Evolutionary conservation across 2,888 invertebrate genomes (phyloP), one percentile per base, ranked within the genome.

Genomic region (Rhagium mordax): DNA sequence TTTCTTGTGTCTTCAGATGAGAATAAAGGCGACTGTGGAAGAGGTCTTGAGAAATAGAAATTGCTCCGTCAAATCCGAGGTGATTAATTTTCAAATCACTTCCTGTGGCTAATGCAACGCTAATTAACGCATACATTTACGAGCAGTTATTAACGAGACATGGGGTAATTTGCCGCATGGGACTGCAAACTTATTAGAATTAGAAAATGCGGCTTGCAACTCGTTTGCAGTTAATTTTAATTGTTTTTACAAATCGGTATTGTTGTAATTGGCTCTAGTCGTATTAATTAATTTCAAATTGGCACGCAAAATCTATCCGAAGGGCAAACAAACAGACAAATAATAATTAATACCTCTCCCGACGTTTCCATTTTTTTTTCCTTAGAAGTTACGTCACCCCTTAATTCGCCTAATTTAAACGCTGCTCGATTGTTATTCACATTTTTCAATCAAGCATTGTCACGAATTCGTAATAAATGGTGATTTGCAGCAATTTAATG

Each of bases 401-500:
- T 18, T 18, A 16, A 15, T 15, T 15, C 5, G 1, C 51, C 7
- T 41, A 41, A 13, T 13, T 7, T 10, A 53, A 20, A 53, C 4
- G 13, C 13, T 53, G n/a, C 0, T 55, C 55, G 6, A 24, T 29
- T 7, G 59, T 33, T 18, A 29, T 59, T 59, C 33, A 33, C 33
- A 41, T 59, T 59, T 59, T 59, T 59, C 18, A 59, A 59, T 18
- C 33, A 59, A 59, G 10, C 1, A 16, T 21, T 59, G 59, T 59
- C 59, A 59, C 59, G 59, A 59, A 59, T 24, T 59, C 33, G 33
- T 33, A 59, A 59, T 59, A 59, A 59, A 59, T 59, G 16, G 33
- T 59, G 33, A 59, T 59, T 59, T 29, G 33, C 18, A 33, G 59
- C 5, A 13, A 33, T 41, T 59, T 33, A 10, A 33, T 59, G 33